A percentile compares a stretch with the other conserved stretches of the same genome.
These are phyloP conservation scores for Eulemur mongoz DNA, from an alignment of 2,797 vertebrate genomes.

Conservation along the genomic window DNA sequence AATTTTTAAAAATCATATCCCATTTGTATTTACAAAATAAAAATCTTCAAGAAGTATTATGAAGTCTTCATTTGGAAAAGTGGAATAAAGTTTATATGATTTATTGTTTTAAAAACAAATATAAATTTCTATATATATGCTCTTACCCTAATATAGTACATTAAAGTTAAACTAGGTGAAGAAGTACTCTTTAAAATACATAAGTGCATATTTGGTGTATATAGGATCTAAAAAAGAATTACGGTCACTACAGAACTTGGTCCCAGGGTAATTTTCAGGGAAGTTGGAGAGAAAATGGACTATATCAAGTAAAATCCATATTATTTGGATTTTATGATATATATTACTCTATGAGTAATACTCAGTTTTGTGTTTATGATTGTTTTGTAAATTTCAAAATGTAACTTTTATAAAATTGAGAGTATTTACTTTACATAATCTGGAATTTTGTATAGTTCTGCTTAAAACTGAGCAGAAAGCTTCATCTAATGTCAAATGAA, in stretches of 20 bases:
- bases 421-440: background rate
- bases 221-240: background rate
- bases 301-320: background rate
- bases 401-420: background rate
- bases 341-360: background rate
- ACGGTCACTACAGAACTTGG: background rate
- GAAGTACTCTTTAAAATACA: background rate
- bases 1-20: background rate
- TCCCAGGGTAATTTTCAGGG: background rate
- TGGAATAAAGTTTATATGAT: background rate
- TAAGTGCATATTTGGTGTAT: background rate
- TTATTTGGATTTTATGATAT: background rate
- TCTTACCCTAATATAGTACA: background rate
- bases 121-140: background rate
- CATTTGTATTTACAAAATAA: background rate
- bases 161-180: background rate
- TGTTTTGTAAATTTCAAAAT: background rate
- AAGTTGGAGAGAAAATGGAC: background rate
- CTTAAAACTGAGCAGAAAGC: background rate
- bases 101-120: background rate
- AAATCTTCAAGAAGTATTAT: background rate
- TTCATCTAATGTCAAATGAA: background rate
- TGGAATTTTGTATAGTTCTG: background rate
- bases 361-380: background rate
- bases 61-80: background rate